Evolutionary conservation across 2,888 invertebrate genomes (phyloP).

Genomic region (Clusia tigrina): DNA sequence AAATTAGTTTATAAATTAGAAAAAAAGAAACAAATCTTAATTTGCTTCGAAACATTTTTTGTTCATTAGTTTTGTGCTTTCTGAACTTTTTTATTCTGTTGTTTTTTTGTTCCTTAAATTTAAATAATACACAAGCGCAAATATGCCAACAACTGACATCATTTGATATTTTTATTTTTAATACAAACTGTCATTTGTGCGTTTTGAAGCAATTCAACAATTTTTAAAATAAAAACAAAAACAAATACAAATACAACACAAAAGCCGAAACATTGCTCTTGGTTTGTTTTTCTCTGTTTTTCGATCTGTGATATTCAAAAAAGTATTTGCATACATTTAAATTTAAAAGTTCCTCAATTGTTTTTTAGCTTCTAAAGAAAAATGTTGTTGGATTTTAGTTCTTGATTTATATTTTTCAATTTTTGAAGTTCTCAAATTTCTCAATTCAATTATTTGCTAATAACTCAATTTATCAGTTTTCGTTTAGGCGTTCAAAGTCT

Average conservation of each 20-base stretch:
- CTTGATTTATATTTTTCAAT: background rate
- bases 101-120: too few species aligned
- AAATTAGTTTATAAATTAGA: conserved; percentile 16
- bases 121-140: background rate
- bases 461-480: conserved; percentile 14
- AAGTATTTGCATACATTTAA: too few species aligned
- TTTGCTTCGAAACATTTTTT: conserved; percentile 12
- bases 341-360: background rate
- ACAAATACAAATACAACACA: too few species aligned
- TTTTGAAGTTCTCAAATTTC: conserved; percentile 7
- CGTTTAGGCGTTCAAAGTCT: conserved; percentile 19
- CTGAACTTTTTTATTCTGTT: background rate
- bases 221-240: conserved; percentile 13
- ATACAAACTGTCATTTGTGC: conserved; percentile 10
- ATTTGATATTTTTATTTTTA: conserved; percentile 6
- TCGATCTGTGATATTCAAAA: too few species aligned
- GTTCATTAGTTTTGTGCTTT: background rate
- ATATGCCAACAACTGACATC: background rate
- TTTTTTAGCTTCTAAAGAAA: background rate
- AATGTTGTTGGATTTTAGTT: conserved; percentile 8
- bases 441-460: background rate
- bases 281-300: too few species aligned
- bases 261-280: too few species aligned
- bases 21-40: background rate
- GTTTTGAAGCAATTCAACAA: conserved; percentile 17